Conservation (phyloP, 2,797 vertebrate species). For the Schizopygopsis pylzovi region DNA sequence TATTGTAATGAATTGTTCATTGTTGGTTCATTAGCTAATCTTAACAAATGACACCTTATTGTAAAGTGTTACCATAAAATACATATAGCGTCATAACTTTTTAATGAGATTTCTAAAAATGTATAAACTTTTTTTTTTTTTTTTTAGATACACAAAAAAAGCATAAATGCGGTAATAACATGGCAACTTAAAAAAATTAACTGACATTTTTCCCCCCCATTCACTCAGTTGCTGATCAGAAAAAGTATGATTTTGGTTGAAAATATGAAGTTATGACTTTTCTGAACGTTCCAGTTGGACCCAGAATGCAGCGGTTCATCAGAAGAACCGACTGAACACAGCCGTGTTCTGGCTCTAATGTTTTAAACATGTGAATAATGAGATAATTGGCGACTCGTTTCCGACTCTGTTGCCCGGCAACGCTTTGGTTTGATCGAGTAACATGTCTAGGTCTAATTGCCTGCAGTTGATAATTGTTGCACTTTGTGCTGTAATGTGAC, state of each 20-base stretch:
- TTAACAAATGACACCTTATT: too few species aligned
- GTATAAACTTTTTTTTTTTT: too few species aligned
- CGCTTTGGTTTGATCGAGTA: slow-evolving; percentile 39
- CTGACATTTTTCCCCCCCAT: neutral
- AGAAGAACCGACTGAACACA: slow-evolving; percentile 14
- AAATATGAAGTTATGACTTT: too few species aligned
- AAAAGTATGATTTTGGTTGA: neutral
- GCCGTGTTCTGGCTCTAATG: slow-evolving; percentile 31
- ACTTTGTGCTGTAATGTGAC: slow-evolving; percentile 5
- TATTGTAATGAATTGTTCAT: too few species aligned
- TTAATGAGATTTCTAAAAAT: too few species aligned
- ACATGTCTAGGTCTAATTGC: slow-evolving; percentile 44
- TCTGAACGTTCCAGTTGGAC: neutral
- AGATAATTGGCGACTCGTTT: slow-evolving; percentile 50
- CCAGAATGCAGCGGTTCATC: neutral
- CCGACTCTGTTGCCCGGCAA: slow-evolving; percentile 20
- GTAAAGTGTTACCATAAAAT: too few species aligned
- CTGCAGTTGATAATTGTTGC: neutral
- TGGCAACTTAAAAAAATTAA: too few species aligned
- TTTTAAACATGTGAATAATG: slow-evolving; percentile 57
- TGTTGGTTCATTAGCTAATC: too few species aligned
- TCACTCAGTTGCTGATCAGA: neutral
- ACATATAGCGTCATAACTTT: too few species aligned
- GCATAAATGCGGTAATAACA: too few species aligned
- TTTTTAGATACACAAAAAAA: too few species aligned